Evolutionary conservation across 1,140 invertebrate species (phyloP), one percentile per base, ranked within the genome.

Genomic region (Rhagoletis zephyria): DNA sequence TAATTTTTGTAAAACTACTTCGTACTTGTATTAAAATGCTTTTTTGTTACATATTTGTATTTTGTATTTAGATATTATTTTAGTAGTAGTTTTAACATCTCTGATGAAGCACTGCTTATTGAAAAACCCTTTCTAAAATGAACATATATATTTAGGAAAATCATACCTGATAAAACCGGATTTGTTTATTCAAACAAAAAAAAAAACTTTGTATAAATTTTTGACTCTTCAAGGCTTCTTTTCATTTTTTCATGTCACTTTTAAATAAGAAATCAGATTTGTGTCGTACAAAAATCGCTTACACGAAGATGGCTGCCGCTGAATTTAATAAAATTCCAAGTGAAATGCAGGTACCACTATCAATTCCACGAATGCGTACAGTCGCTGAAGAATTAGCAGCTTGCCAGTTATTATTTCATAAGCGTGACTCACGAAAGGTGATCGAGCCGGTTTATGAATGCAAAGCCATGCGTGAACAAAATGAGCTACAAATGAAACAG

Each of bases 361-460:
- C 45, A 10, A 81, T 81, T 56, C 74, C 74, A 4, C 12, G 74
- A 19, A 30, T 59, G 74, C 74, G 74, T 30, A 81, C 74, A 2
- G 74, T 56, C n/a, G 45, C 40, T n/a, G 74, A 56, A 56, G 48
- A 81, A 16, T 59, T 81, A 42, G 74, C 74, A 56, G 42, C 42
- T 56, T 81, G 74, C 56, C 74, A 81, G 56, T 10, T 56, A 48
- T 51, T 81, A 14, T 81, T 56, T 30, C 74, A 81, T 10, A 81
- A 56, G 16, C 74, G 48, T 9, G 48, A 81, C 6, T 56, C 74
- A 3, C 74, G 74, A n/a, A 51, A 81, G 56, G 74, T 16, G n/a
- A 81, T 81, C 48, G 74, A 81, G 19, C 74, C 74, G n/a, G 56
- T 81, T 30, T 59, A 81, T 81, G 74, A 51, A 30, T 4, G 9